phyloP scores from a whole-genome alignment of 2,888 invertebrate genomes.

The Drosophila picticornis region DNA sequence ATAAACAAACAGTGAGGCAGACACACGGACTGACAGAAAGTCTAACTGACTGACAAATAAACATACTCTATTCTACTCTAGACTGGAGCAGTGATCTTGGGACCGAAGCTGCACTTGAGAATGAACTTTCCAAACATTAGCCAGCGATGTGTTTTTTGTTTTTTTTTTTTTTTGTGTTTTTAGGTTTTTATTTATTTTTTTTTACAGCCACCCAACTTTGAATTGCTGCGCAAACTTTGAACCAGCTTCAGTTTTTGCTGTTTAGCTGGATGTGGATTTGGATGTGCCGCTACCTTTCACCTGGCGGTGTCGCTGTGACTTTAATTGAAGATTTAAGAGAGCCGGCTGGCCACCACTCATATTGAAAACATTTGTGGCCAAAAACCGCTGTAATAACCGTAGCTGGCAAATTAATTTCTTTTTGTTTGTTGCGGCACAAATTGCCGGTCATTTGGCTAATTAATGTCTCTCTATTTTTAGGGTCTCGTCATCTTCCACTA shows the following conservation, averaged over 20 bases:
- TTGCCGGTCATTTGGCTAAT: conserved; percentile 78
- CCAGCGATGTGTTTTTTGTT: conserved; percentile 11
- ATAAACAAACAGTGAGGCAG: conserved; percentile 33
- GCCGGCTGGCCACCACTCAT: conserved; percentile 16
- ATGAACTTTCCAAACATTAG: conserved; percentile 76
- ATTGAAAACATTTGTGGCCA: conserved; percentile 41
- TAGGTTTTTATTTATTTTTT: neutral
- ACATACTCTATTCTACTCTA: conserved; percentile 45
- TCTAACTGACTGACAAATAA: conserved; percentile 32
- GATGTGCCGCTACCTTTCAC: conserved; percentile 62
- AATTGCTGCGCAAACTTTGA: conserved; percentile 57
- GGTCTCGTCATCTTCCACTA: conserved; percentile 64
- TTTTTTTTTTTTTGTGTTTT: conserved; percentile 4
- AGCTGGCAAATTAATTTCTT: conserved; percentile 79
- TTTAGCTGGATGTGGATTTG: conserved; percentile 7
- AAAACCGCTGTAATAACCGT: conserved; percentile 78
- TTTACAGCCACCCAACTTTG: conserved; percentile 43
- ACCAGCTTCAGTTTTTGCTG: conserved; percentile 10
- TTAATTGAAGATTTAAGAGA: conserved; percentile 43
- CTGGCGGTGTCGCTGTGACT: conserved; percentile 47
- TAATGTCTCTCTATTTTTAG: conserved; percentile 81
- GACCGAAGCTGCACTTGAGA: conserved; percentile 60
- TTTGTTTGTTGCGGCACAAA: conserved; percentile 60
- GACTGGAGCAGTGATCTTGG: conserved; percentile 44
- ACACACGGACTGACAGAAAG: neutral